Evolutionary conservation across 2,888 invertebrate species (phyloP), one percentile per base, ranked within the genome.

Genomic region (Elgonia sp.): DNA sequence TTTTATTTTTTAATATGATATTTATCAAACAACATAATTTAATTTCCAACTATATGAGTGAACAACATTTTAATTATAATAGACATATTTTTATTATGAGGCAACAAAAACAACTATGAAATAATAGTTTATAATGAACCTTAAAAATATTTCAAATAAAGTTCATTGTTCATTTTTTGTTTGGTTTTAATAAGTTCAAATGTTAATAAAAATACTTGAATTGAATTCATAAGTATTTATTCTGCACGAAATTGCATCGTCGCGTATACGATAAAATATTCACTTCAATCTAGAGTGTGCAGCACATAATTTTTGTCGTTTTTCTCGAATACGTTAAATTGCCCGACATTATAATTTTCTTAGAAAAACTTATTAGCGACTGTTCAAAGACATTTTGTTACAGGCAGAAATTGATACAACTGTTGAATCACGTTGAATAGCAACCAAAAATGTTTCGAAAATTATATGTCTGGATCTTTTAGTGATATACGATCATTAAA

Each of bases 311-410:
- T 63, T 63, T 76, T 53, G 3, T 53, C 67, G 40, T 37, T 39
- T 55, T 40, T 16, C 29, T 62, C 20, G 46, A 53, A 37, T 40
- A 46, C 37, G 55, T 62, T 18, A 72, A 72, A 81, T 72, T 80
- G 70, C 80, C 50, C 18, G 60, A 53, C 53, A 63, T 70, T 42
- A 73, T 65, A 82, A 39, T 81, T 81, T 81, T 81, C 72, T 72
- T 53, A 83, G 76, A 83, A 83, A 83, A 83, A 69, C 76, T 73
- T 76, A 83, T 83, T 76, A 76, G 69, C 29, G 83, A 69, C 60
- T 18, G 55, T 75, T 83, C 81, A 72, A 81, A 81, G 81, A 72
- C 37, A 82, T 62, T 72, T 77, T 84, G 16, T 79, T 67, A 72
- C 72, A 72, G 46, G 62, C 65, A 20, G 46, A 72, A 79, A 84